These are phyloP conservation scores for Centropyge bicolor DNA, from an alignment of 2,797 vertebrate species.

Conservation along the genomic window DNA sequence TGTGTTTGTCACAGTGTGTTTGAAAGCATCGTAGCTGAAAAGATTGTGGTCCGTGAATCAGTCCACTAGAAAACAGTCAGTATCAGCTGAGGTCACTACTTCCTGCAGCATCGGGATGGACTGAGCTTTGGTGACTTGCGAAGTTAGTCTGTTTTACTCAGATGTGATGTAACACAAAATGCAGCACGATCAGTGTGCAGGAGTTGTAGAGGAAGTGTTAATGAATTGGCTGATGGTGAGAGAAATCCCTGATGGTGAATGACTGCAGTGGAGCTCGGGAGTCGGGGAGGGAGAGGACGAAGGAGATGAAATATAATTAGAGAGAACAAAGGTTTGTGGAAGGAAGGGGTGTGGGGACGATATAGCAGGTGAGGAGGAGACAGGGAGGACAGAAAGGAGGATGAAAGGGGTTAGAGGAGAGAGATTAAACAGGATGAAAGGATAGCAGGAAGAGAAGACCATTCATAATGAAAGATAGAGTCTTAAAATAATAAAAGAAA, in stretches of 20 bases:
- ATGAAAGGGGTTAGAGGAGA: not conserved
- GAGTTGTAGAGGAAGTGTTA: not conserved
- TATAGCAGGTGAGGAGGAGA: not conserved
- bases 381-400: not conserved
- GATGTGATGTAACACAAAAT: not conserved
- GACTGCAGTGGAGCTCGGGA: not conserved
- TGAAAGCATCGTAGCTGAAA: constrained; percentile 25
- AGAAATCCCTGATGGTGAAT: constrained; percentile 9
- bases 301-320: constrained; percentile 14
- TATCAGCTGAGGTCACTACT: not conserved
- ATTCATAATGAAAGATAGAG: constrained; percentile 8
- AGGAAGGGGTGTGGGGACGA: not conserved
- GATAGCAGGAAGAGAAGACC: not conserved
- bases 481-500: constrained; percentile 29
- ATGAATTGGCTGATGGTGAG: not conserved
- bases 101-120: constrained; percentile 5
- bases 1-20: constrained; percentile 28
- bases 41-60: constrained; percentile 4
- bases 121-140: not conserved
- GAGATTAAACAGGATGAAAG: constrained; percentile 18
- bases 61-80: constrained; percentile 29
- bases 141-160: not conserved
- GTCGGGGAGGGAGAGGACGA: not conserved
- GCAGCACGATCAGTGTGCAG: not conserved
- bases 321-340: not conserved